These are phyloP conservation scores for Camponotus vicinus DNA, from an alignment of 1,140 invertebrate genomes.

Conservation along the genomic window DNA sequence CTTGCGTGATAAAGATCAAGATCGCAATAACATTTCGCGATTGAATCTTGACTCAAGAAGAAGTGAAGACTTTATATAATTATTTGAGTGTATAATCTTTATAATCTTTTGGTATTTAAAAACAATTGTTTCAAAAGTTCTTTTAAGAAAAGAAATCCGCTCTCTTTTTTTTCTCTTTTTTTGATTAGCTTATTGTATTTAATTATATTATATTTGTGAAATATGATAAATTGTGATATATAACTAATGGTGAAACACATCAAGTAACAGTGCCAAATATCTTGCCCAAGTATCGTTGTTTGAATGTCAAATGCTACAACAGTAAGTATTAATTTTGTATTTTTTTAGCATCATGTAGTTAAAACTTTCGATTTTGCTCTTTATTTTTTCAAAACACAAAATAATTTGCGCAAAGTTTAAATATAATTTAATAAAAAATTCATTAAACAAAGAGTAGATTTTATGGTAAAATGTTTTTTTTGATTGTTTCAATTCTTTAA, in stretches of 20 bases:
- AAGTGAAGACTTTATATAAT: not conserved
- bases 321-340: not conserved
- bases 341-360: not conserved
- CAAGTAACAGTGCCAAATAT: not conserved
- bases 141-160: too few relatives aligned
- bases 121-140: too few relatives aligned
- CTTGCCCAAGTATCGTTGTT: too few relatives aligned
- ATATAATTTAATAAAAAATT: too few relatives aligned
- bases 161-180: not conserved
- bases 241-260: not conserved
- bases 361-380: too few relatives aligned
- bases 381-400: too few relatives aligned
- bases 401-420: too few relatives aligned
- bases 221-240: not conserved
- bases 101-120: too few relatives aligned
- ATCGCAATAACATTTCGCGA: not conserved
- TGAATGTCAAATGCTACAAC: not conserved
- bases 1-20: not conserved
- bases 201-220: not conserved
- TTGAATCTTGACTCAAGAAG: not conserved
- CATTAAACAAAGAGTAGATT: too few relatives aligned
- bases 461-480: too few relatives aligned
- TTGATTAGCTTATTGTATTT: not conserved
- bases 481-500: too few relatives aligned
- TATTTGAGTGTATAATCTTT: too few relatives aligned